Base-by-base conservation (phyloP, 2,797 vertebrate species). In the Dryobates pubescens region DNA sequence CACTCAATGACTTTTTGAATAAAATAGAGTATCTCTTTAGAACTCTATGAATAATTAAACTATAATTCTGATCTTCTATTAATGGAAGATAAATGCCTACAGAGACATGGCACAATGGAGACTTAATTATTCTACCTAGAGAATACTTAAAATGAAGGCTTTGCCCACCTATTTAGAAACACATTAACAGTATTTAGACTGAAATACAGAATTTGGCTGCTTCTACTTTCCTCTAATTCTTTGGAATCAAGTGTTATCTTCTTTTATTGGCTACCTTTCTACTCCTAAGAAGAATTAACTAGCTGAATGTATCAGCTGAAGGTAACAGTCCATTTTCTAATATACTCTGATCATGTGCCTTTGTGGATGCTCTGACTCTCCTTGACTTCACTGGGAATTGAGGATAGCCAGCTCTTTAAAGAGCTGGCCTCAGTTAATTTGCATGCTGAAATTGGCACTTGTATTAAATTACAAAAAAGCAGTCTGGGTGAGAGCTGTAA, bases 1-100 rank as follows among this genome's bases (percentile, higher is more conserved):
- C n/a, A 63, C 41, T 27, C 70, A 63, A 38, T 56, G 73, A 17
- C 49, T 88, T 88, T 41, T 51, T 79, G 49, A 86, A 84, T 90
- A 64, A 90, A 85, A 92, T 6, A 29, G 56, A 68, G n/a, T 54
- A 24, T 47, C 62, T 91, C 74, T 82, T 91, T 78, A 86, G 90
- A 94, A 73, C 18, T 32, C 34, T 36, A 68, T 92, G 85, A 90
- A 93, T 94, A 90, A 94, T 92, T 95, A 85, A 94, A 49, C 72
- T 63, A 8, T 87, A 87, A 85, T 89, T 95, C 62, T 68, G 61
- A 79, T 86, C 30, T 13, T 90, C 56, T 71, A 19, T 89, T 96
- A 93, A 85, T 90, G 87, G 65, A 77, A 92, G 89, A 82, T 63
- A 92, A 88, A 90, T 78, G 69, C 45, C 87, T 68, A n/a, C 10